Evolutionary conservation across 2,888 invertebrate species (phyloP), one percentile per base, ranked within the genome.

Genomic region (Lithophane leautieri): DNA sequence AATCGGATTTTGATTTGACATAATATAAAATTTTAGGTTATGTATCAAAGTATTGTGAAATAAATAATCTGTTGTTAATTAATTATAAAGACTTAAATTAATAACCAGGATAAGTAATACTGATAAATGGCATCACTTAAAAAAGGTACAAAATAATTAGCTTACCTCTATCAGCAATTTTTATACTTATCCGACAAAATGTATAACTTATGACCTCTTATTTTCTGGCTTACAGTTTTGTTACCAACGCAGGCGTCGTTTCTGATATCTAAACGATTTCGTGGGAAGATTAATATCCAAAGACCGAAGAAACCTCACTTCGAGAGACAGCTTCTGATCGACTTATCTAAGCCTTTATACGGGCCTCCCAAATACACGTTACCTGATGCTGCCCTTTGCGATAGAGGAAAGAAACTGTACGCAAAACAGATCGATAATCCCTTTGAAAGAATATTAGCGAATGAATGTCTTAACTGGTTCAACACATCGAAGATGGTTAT

Each of bases 251-350:
- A 94, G 70, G 83, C 93, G 7, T 95, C 97, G 0, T 90, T 97
- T n/a, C 80, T 96, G 25, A 93, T 97, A 87, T 96, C 97, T 11
- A 97, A 97, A 90, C 96, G 98, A 85, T 98, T 97, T 91, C 97
- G 98, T 40, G 97, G 98, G 4, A 98, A 98, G 95, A 98, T 98
- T 70, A 98, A 98, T 90, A 97, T 98, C 61, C 98, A 98, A 92
- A 97, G 96, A 83, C 98, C 98, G 1, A 97, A 97, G 89, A 94
- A 97, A 69, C 97, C 98, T 1, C 98, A 98, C 92, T 98, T 97
- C 90, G 97, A 97, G 84, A 97, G 97, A 83, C 98, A 97, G 28
- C 96, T 97, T 84, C 96, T 98, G 61, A 92, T 98, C 65, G 97
- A 97, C 83, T 94, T 98, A n/a, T 94, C 97, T 0, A 97, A 97